Evolutionary conservation across 2,888 invertebrate species (phyloP).

Genomic region (Hesperia comma): DNA sequence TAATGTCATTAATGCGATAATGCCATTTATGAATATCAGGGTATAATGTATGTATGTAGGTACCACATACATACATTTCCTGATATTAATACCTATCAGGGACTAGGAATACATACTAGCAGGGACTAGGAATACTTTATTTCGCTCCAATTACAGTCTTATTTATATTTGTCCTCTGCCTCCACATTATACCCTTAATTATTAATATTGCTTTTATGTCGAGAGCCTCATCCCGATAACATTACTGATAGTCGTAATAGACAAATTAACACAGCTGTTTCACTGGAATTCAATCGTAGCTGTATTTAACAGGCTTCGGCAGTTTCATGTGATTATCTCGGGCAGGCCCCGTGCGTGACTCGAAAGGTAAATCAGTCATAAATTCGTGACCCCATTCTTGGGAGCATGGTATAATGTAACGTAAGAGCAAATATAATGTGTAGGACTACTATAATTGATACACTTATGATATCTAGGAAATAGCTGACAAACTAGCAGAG

Average conservation of each 20-base stretch:
- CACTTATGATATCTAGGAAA: background rate
- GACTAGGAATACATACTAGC: too few relatives aligned
- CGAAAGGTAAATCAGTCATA: slow-evolving; percentile 53
- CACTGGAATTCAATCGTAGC: slow-evolving; percentile 11
- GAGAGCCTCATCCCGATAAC: background rate
- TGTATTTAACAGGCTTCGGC: slow-evolving; percentile 43
- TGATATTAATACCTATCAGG: too few relatives aligned
- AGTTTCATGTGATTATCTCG: slow-evolving; percentile 60
- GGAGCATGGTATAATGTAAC: background rate
- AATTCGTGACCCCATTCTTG: slow-evolving; percentile 43
- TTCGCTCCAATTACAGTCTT: too few relatives aligned
- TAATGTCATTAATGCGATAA: too few relatives aligned
- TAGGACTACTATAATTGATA: background rate
- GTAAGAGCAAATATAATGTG: background rate
- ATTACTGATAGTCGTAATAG: background rate
- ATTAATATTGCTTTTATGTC: background rate
- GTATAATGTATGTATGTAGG: too few relatives aligned
- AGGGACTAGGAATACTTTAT: too few relatives aligned
- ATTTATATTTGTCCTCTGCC: too few relatives aligned
- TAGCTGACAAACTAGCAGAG: too few relatives aligned
- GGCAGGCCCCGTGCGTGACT: slow-evolving; percentile 52
- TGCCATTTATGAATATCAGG: too few relatives aligned
- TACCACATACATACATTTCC: too few relatives aligned
- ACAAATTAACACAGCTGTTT: slow-evolving; percentile 6
- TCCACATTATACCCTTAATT: background rate